Base-by-base conservation (phyloP, 1,140 invertebrate genomes). In the Ceratosolen fusciceps region DNA sequence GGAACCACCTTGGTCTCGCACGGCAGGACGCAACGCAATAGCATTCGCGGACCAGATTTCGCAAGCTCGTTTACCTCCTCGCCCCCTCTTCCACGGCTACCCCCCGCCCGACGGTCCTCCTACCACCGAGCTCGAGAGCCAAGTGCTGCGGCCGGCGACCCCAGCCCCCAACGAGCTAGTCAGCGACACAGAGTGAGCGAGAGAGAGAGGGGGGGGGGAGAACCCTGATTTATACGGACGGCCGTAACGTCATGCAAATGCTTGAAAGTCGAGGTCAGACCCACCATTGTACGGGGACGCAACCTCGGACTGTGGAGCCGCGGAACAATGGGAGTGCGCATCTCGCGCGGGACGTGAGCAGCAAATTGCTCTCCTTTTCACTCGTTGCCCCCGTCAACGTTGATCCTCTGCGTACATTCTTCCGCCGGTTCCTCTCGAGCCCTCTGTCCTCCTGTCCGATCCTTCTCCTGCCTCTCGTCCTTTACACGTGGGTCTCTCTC, bases 141-240 rank as follows among this genome's bases (percentile, higher is more conserved):
- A n/a, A n/a, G n/a, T n/a, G n/a, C n/a, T n/a, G 49, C 10, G 49
- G 19, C 49, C 49, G 49, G 14, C 49, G 21, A 52, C 29, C 62
- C 74, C 60, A 83, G 80, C 83, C 85, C 83, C 79, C 76, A n/a
- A 12, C 21, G 21, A 14, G 14, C 29, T n/a, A n/a, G n/a, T n/a
- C n/a, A n/a, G n/a, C n/a, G n/a, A n/a, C n/a, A n/a, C n/a, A n/a
- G n/a, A n/a, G n/a, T n/a, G n/a, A n/a, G n/a, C n/a, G n/a, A n/a
- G n/a, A n/a, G n/a, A n/a, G n/a, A n/a, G n/a, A n/a, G n/a, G n/a
- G n/a, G n/a, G n/a, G n/a, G n/a, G n/a, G n/a, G n/a, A n/a, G 24
- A 73, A 9, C 58, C 10, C 83, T 88, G 87, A 88, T 88, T 88
- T 87, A 87, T 85, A 82, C 75, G 60, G 29, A 75, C 80, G 74